Conservation (phyloP, 2,113 vertebrate genomes). For the Seriola rivoliana region DNA sequence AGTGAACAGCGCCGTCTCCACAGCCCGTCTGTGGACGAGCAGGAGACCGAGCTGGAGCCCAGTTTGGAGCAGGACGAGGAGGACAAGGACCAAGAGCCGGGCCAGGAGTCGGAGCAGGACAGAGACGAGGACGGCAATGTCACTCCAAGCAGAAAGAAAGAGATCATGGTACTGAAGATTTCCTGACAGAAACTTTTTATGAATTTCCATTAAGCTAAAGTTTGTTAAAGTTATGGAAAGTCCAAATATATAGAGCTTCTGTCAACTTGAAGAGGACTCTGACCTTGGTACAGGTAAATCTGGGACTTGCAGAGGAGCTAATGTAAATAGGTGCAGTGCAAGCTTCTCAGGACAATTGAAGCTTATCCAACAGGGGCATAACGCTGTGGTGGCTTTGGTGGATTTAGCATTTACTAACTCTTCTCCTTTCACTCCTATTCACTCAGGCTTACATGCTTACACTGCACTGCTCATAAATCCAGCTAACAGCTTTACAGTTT, state of each 20-base stretch:
- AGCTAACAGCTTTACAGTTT: constrained; percentile 49
- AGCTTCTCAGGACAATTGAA: constrained; percentile 20
- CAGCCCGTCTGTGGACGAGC: constrained; percentile 81
- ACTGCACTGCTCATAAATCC: constrained; percentile 56
- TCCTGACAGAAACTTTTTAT: neutral
- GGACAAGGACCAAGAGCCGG: constrained; percentile 82
- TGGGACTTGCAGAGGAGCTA: constrained; percentile 6
- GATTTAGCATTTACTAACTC: constrained; percentile 64
- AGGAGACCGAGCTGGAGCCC: constrained; percentile 78
- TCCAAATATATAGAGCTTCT: constrained; percentile 8
- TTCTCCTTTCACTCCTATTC: constrained; percentile 55
- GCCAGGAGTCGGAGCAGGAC: constrained; percentile 68
- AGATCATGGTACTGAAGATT: constrained; percentile 89
- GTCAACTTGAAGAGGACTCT: neutral
- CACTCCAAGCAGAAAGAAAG: constrained; percentile 94
- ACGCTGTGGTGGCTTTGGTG: constrained; percentile 41
- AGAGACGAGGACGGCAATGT: constrained; percentile 67
- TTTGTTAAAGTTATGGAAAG: neutral
- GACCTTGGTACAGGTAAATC: neutral
- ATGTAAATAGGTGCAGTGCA: constrained; percentile 25
- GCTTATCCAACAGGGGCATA: constrained; percentile 30
- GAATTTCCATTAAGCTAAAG: neutral
- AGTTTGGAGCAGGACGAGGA: constrained; percentile 82
- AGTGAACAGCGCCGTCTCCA: constrained; percentile 70
- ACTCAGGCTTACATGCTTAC: constrained; percentile 56